Evolutionary conservation across 2,797 vertebrate species (phyloP).

Genomic region (Momotus momota): DNA sequence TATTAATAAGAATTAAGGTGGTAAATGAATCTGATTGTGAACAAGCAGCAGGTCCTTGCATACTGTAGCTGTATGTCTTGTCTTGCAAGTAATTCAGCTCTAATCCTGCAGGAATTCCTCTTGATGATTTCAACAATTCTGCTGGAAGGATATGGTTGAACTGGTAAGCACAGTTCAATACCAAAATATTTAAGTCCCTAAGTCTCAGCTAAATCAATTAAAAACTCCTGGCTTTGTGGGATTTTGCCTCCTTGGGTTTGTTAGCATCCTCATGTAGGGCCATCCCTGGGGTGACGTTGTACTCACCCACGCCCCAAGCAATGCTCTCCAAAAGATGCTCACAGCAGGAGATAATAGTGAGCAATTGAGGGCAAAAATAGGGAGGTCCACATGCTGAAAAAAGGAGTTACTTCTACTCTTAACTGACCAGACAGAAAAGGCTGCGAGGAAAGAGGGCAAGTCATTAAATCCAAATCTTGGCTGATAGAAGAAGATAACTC

Average conservation of each 20-base stretch:
- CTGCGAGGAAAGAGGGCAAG: background rate
- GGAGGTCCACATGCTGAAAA: background rate
- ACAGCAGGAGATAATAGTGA: conserved; percentile 21
- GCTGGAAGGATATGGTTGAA: background rate
- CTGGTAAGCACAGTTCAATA: background rate
- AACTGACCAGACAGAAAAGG: conserved; percentile 19
- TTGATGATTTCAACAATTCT: background rate
- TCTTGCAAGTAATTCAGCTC: background rate
- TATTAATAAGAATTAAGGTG: background rate
- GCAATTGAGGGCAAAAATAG: conserved; percentile 4
- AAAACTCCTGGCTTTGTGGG: background rate
- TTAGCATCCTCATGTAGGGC: background rate
- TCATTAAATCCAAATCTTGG: conserved; percentile 47
- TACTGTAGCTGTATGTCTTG: background rate
- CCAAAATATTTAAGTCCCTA: background rate
- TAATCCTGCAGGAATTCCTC: background rate
- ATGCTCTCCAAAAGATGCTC: background rate
- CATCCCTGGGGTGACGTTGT: background rate
- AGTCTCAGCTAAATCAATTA: background rate
- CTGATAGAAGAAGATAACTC: conserved; percentile 27
- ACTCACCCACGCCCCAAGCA: background rate
- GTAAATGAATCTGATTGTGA: background rate
- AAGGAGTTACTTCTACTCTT: background rate
- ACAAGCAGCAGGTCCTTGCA: background rate
- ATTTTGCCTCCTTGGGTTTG: background rate